Base-by-base conservation (phyloP, 2,888 invertebrate species). In the Macaria notata region DNA sequence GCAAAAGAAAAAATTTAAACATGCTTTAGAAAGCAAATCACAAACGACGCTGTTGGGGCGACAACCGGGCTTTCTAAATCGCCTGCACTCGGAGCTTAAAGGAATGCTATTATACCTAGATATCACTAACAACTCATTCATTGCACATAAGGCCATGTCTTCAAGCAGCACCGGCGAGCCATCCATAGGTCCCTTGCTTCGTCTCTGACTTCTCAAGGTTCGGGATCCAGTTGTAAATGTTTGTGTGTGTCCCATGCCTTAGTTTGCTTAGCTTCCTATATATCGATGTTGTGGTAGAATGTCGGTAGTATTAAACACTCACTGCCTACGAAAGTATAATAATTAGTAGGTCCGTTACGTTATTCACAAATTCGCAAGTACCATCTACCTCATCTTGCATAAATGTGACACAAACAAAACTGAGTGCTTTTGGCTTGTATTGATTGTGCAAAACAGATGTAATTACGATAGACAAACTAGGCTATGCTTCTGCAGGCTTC, bases 1-100 rank as follows among this genome's bases (percentile, higher is more conserved):
- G 92, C 91, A 92, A 92, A 92, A 85, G 92, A 91, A 92, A 92
- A 85, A 92, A 92, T 84, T 83, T 92, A 87, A 92, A 92, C 86
- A 92, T 92, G 92, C 92, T 92, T 88, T 92, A 92, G 85, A 88
- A 80, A 84, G 83, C 84, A 78, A 83, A 78, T 84, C 84, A 81
- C 75, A 73, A 71, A 66, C 59, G 77, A 75, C 76, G 82, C 76
- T 76, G 82, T 79, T 83, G 82, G 79, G 83, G 79, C 83, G 75
- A 70, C 83, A 81, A 88, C 86, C 81, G 84, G 88, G 88, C 86
- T 87, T 86, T 79, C 71, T 88, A 88, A 88, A 76, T 85, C 87
- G 88, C 89, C 89, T 84, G 86, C 88, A 87, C 88, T 81, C 81
- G 84, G 79, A 84, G 89, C 84, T 89, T 88, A 84, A 83, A 84